Evolutionary conservation across 1,140 invertebrate genomes (phyloP).

Genomic region (Drosophila takahashii): DNA sequence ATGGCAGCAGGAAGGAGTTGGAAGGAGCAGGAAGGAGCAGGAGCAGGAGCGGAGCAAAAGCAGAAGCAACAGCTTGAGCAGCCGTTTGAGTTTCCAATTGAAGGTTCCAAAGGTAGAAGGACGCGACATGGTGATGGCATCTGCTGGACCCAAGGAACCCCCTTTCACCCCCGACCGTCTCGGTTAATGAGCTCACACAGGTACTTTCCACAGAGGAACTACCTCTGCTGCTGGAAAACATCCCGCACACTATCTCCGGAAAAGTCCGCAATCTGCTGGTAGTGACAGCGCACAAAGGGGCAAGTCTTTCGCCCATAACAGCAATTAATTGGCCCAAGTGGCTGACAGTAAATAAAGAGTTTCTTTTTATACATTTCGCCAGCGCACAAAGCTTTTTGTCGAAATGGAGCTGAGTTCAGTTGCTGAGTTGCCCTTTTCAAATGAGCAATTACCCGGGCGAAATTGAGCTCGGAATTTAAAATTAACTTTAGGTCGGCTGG

Average conservation of each 20-base stretch:
- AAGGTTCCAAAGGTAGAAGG: conserved; percentile 22
- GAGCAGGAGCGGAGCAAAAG: conserved; percentile 26
- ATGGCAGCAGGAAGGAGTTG: conserved; percentile 39
- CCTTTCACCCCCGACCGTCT: background rate
- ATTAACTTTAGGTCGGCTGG: conserved; percentile 29
- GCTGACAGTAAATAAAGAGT: conserved; percentile 70
- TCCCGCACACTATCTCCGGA: conserved; percentile 55
- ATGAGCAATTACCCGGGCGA: conserved; percentile 48
- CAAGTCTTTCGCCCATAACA: conserved; percentile 42
- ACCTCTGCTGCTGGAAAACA: conserved; percentile 20
- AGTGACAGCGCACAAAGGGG: conserved; percentile 58
- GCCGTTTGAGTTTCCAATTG: conserved; percentile 65
- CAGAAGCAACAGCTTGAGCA: conserved; percentile 68
- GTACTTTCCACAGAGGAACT: conserved; percentile 15
- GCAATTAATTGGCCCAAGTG: conserved; percentile 66
- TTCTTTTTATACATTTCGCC: conserved; percentile 44
- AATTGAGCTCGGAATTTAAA: conserved; percentile 54
- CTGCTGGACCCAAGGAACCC: conserved; percentile 43
- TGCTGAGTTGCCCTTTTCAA: conserved; percentile 47
- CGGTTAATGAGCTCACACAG: conserved; percentile 15
- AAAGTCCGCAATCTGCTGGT: conserved; percentile 57
- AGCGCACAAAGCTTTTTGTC: conserved; percentile 43
- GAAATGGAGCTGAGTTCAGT: conserved; percentile 16
- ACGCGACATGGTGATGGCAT: conserved; percentile 57
- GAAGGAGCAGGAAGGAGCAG: conserved; percentile 25